Evolutionary conservation across 2,797 vertebrate species (phyloP), one percentile per base, ranked within the genome.

Genomic region (Myotis daubentonii): DNA sequence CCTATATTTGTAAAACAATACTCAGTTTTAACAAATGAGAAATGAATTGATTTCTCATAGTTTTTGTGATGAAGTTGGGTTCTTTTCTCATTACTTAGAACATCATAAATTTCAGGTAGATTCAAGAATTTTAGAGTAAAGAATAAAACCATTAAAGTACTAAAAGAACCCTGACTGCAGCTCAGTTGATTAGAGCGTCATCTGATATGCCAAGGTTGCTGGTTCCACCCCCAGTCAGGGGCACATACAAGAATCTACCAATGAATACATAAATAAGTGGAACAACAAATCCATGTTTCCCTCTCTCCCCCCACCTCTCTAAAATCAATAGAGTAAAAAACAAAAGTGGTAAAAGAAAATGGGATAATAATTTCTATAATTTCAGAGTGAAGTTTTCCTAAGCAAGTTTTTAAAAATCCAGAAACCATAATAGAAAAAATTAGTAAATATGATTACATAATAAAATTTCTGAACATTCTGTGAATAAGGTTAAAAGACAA

Each of bases 1-100:
- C 72, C 30, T 78, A 22, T 76, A 76, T 89, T 83, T 89, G 49
- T 93, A 41, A 83, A 83, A 38, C 82, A 76, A 76, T 38, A 74
- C 44, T 81, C 20, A 20, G 36, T 70, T 66, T 89, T 71, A 71
- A 55, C 36, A 74, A 74, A 75, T 83, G 49, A 93, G 38, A 89
- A 82, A 80, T 16, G 49, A 53, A 41, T 33, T 62, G 28, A 65
- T 47, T 47, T 60, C 57, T 60, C 23, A 57, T 91, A 28, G 65
- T 68, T 83, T 82, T 89, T 76, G 49, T 76, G 70, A 62, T n/a
- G 70, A 83, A 91, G 13, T n/a, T 74, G 30, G 38, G 44, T 66
- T 71, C 49, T 75, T 93, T 86, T 86, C 51, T 92, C 83, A 62
- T 55, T 41, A 20, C 36, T 75, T 75, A n/a, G 38, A 57, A 57